Percentiles rank a stretch among this genome's conserved stretches.
These are phyloP conservation scores for Bombylius discolor DNA, from an alignment of 2,888 invertebrate species.

Conservation along the genomic window DNA sequence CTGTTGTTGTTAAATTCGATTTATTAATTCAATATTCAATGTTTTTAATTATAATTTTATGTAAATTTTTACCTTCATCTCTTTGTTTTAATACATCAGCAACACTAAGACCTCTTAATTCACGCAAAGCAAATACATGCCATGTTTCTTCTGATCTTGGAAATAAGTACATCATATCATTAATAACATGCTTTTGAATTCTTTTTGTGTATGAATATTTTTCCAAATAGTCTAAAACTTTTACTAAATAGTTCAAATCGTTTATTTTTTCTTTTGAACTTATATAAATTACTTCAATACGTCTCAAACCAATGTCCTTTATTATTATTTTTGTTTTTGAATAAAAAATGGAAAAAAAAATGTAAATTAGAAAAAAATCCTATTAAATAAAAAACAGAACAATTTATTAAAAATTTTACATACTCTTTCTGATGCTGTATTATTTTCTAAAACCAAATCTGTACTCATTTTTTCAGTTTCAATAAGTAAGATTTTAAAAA, in stretches of 20 bases:
- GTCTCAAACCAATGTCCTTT: slow-evolving; percentile 36
- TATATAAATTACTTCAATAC: slow-evolving; percentile 47
- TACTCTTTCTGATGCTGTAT: slow-evolving; percentile 21
- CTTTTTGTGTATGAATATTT: slow-evolving; percentile 45
- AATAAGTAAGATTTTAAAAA: slow-evolving; percentile 40
- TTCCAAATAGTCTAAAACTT: slow-evolving; percentile 44
- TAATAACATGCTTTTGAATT: slow-evolving; percentile 43
- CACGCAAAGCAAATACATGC: slow-evolving; percentile 47
- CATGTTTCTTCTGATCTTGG: slow-evolving; percentile 43
- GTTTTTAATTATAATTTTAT: neutral
- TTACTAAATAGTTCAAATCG: slow-evolving; percentile 44
- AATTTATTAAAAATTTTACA: neutral
- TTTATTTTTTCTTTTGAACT: slow-evolving; percentile 45
- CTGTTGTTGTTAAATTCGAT: neutral
- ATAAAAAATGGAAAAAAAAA: neutral
- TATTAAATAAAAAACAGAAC: no score
- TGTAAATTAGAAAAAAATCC: no score
- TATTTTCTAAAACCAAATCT: slow-evolving; percentile 37
- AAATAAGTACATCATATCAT: slow-evolving; percentile 40
- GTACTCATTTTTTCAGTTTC: slow-evolving; percentile 22
- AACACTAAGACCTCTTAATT: slow-evolving; percentile 38
- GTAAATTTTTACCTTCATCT: no score
- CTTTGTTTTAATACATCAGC: slow-evolving; percentile 17
- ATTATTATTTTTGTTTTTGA: no score
- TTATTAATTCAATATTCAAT: neutral